These are phyloP conservation scores for Leptinotarsa rubiginosa DNA, from an alignment of 2,888 invertebrate species.

Conservation along the genomic window DNA sequence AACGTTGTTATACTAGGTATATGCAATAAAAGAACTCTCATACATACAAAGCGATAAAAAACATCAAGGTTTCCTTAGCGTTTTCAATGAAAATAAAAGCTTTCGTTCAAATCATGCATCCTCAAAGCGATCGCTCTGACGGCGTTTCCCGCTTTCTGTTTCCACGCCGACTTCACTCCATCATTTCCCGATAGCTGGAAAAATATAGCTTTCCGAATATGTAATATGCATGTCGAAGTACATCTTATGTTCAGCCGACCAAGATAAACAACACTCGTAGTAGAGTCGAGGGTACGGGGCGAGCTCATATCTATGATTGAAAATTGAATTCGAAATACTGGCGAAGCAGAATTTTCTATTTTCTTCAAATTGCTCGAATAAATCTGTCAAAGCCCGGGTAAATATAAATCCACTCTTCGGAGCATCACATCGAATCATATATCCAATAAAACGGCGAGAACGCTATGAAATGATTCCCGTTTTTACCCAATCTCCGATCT, in stretches of 20 bases:
- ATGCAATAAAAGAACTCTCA: neutral
- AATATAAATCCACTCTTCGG: constrained; percentile 17
- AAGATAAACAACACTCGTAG: constrained; percentile 7
- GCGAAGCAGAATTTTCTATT: constrained; percentile 3
- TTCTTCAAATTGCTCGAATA: constrained; percentile 21
- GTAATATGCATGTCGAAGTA: constrained; percentile 15
- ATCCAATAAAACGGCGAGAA: constrained; percentile 10
- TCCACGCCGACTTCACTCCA: neutral
- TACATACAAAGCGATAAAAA: constrained; percentile 4
- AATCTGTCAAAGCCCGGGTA: constrained; percentile 11
- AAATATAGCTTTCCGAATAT: constrained; percentile 19
- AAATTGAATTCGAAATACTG: constrained; percentile 7
- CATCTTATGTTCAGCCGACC: constrained; percentile 18
- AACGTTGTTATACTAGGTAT: neutral
- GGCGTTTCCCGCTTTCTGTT: neutral
- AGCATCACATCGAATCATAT: constrained; percentile 15
- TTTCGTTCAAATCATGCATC: neutral
- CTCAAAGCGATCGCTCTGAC: constrained; percentile 1
- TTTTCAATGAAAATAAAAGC: constrained; percentile 5
- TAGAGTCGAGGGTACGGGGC: neutral
- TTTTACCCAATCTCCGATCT: constrained; percentile 11
- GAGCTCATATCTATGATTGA: constrained; percentile 15
- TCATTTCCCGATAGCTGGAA: constrained; percentile 18
- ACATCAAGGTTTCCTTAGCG: neutral
- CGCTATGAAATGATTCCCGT: constrained; percentile 12